These are phyloP conservation scores for Lepidothrix coronata DNA, from an alignment of 2,113 vertebrate genomes.

Conservation along the genomic window DNA sequence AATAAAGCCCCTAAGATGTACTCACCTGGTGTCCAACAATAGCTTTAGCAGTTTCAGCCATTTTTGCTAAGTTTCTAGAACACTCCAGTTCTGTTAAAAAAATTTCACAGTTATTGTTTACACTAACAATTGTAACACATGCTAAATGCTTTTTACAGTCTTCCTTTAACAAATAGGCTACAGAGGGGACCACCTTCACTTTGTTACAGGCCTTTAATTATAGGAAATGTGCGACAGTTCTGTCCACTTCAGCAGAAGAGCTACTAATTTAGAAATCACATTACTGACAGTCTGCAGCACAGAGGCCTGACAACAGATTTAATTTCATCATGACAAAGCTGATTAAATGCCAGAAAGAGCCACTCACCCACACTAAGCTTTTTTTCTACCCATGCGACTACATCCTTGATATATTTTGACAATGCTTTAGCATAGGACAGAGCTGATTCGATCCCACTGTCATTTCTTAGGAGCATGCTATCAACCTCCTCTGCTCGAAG, in stretches of 20 bases:
- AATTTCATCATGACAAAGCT: constrained; percentile 67
- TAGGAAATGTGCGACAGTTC: constrained; percentile 41
- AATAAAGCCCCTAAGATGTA: neutral
- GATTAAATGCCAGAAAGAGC: constrained; percentile 64
- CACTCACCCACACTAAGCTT: constrained; percentile 91
- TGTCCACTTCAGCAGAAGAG: constrained; percentile 50
- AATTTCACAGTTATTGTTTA: neutral
- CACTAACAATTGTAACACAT: neutral
- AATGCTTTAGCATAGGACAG: constrained; percentile 94
- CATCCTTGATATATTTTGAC: constrained; percentile 97
- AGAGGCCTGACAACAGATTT: constrained; percentile 63
- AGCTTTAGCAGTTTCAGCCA: constrained; percentile 91
- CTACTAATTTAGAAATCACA: constrained; percentile 69
- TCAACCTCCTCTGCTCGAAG: constrained; percentile 86
- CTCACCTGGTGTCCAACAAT: constrained; percentile 88
- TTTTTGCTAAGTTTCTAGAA: constrained; percentile 90
- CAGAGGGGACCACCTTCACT: neutral
- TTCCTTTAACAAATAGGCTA: neutral
- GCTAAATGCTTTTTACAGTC: neutral
- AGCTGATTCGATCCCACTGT: constrained; percentile 88
- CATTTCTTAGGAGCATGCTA: constrained; percentile 82
- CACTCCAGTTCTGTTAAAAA: constrained; percentile 87
- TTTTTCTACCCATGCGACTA: constrained; percentile 96
- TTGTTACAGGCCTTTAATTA: constrained; percentile 25
- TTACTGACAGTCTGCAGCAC: constrained; percentile 70